Percentiles rank a stretch among this genome's conserved stretches.
phyloP scores from a whole-genome alignment of 2,888 invertebrate genomes.

The Amphipoea lucens region DNA sequence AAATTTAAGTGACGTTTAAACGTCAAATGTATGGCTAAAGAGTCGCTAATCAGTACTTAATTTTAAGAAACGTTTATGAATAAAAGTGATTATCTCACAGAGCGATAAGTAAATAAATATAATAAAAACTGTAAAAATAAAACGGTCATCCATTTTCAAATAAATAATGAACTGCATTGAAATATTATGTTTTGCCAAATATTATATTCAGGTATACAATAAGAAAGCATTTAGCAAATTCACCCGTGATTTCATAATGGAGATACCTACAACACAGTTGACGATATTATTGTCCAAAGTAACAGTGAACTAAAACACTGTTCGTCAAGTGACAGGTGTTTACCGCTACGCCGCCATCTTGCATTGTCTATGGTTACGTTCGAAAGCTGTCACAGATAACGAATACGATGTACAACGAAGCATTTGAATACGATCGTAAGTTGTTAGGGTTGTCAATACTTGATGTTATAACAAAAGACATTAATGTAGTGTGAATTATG shows the following conservation, averaged over 20 bases:
- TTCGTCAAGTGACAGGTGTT: constrained; percentile 68
- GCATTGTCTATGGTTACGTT: constrained; percentile 68
- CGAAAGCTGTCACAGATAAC: constrained; percentile 72
- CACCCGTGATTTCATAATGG: not conserved
- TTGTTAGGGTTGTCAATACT: constrained; percentile 57
- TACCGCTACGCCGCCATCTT: constrained; percentile 77
- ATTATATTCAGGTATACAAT: not conserved
- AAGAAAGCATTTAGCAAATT: not conserved
- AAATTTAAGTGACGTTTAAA: too few relatives aligned
- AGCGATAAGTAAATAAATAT: not conserved
- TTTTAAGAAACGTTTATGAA: too few relatives aligned
- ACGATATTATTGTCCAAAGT: constrained; percentile 12
- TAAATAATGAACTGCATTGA: not conserved
- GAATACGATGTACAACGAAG: constrained; percentile 85
- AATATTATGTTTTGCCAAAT: not conserved
- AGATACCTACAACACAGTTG: not conserved
- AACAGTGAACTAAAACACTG: constrained; percentile 42
- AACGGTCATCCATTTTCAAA: not conserved
- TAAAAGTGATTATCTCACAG: not conserved
- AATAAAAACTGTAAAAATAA: not conserved
- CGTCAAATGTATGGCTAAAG: too few relatives aligned
- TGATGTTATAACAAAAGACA: not conserved
- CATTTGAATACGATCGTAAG: constrained; percentile 89
- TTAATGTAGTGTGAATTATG: not conserved
- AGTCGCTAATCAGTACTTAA: too few relatives aligned